These are phyloP conservation scores for Ctenomys sociabilis DNA, from an alignment of 2,113 vertebrate genomes.

Conservation along the genomic window DNA sequence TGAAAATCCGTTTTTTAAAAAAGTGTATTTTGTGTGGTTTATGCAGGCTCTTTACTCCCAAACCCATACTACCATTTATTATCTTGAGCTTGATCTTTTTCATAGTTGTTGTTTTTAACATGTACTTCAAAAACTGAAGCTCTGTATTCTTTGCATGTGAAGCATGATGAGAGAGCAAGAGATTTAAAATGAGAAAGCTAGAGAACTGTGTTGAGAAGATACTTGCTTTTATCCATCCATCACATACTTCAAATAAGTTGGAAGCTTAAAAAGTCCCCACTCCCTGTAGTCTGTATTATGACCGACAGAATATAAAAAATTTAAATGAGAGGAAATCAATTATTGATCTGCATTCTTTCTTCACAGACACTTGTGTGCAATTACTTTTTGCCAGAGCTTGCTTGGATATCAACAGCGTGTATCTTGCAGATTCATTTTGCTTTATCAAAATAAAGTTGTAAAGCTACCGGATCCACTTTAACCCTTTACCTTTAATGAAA, in stretches of 20 bases:
- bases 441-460: conserved; percentile 69
- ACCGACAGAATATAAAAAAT: conserved; percentile 82
- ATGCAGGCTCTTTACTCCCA: not conserved
- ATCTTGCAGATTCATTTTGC: conserved; percentile 67
- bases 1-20: not conserved
- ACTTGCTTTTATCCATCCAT: conserved; percentile 74
- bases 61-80: conserved; percentile 43
- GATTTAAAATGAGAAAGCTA: conserved; percentile 71
- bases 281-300: conserved; percentile 63
- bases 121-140: conserved; percentile 71
- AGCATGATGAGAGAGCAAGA: conserved; percentile 67
- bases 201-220: conserved; percentile 59
- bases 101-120: conserved; percentile 60
- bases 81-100: conserved; percentile 49
- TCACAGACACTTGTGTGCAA: conserved; percentile 79
- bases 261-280: conserved; percentile 66
- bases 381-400: conserved; percentile 66
- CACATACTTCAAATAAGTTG: conserved; percentile 79
- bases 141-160: conserved; percentile 47
- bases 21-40: not conserved
- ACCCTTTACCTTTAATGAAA: conserved; percentile 12
- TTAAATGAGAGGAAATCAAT: conserved; percentile 84
- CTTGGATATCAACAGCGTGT: conserved; percentile 60
- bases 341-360: conserved; percentile 83
- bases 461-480: conserved; percentile 60